Conservation (phyloP, 1,140 invertebrate genomes). For the Aphelenchoides fujianensis region DNA sequence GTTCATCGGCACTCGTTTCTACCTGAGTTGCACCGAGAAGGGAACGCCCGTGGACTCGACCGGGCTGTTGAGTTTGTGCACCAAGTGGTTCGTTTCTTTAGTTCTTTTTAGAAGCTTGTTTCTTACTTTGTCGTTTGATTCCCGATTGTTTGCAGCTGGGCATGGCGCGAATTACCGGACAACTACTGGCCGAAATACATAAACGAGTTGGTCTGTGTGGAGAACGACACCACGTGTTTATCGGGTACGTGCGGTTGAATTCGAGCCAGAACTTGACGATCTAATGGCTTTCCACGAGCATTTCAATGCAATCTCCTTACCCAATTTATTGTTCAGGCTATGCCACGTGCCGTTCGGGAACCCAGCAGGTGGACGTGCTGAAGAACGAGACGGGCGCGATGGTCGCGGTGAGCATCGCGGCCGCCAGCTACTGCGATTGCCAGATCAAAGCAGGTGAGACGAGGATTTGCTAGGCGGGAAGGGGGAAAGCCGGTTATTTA, state of each 20-base stretch:
- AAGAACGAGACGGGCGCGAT: not conserved
- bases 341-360: slow-evolving; percentile 3
- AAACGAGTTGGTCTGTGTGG: not conserved
- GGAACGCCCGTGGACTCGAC: not conserved
- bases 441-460: not conserved
- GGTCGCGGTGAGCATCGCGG: not conserved
- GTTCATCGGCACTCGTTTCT: not conserved
- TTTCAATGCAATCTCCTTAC: not conserved
- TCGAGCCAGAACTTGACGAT: too few relatives aligned
- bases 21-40: slow-evolving; percentile 8
- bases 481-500: too few relatives aligned
- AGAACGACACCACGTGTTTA: slow-evolving; percentile 1
- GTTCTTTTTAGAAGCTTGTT: too few relatives aligned
- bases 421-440: slow-evolving; percentile 5
- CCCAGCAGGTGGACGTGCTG: slow-evolving; percentile 5
- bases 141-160: not conserved
- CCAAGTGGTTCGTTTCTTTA: too few relatives aligned
- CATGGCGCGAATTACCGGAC: not conserved
- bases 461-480: too few relatives aligned
- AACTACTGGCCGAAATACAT: not conserved
- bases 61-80: not conserved
- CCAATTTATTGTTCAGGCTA: too few relatives aligned
- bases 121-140: too few relatives aligned
- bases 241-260: slow-evolving; percentile 1
- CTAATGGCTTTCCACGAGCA: not conserved